phyloP scores from a whole-genome alignment of 2,113 vertebrate genomes.

The Piprites chloris region DNA sequence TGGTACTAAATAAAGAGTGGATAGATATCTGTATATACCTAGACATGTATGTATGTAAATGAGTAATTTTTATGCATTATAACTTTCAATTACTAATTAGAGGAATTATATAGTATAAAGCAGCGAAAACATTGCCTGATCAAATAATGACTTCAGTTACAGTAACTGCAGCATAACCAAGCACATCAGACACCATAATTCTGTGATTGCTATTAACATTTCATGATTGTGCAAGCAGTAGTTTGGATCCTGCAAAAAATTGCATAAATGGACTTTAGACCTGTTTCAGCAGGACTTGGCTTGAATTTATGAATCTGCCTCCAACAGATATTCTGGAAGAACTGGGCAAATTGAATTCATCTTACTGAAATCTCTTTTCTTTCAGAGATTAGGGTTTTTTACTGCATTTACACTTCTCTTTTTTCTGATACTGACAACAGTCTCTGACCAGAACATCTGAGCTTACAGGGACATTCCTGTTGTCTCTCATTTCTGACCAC shows the following conservation, averaged over 20 bases:
- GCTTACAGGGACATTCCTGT: background rate
- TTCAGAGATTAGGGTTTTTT: background rate
- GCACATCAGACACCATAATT: background rate
- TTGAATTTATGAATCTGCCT: background rate
- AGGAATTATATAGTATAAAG: background rate
- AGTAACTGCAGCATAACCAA: background rate
- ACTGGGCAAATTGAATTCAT: background rate
- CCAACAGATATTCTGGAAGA: background rate
- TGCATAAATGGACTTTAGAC: background rate
- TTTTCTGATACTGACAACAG: background rate
- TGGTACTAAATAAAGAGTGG: background rate
- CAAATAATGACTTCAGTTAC: slow-evolving; percentile 16
- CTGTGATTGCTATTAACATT: background rate
- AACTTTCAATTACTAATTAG: slow-evolving; percentile 6
- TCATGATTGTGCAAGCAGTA: background rate
- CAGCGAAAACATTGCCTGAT: background rate
- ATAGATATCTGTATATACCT: too few relatives aligned
- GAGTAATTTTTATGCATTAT: background rate
- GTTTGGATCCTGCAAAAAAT: background rate
- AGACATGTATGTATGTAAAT: background rate
- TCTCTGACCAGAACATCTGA: background rate
- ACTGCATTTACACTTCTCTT: background rate
- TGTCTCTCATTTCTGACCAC: background rate
- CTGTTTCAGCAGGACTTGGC: background rate
- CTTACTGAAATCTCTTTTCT: background rate